A percentile compares a stretch with the other conserved stretches of the same genome.
These are phyloP conservation scores for Aptenodytes forsteri DNA, from an alignment of 2,113 vertebrate species.

Conservation along the genomic window DNA sequence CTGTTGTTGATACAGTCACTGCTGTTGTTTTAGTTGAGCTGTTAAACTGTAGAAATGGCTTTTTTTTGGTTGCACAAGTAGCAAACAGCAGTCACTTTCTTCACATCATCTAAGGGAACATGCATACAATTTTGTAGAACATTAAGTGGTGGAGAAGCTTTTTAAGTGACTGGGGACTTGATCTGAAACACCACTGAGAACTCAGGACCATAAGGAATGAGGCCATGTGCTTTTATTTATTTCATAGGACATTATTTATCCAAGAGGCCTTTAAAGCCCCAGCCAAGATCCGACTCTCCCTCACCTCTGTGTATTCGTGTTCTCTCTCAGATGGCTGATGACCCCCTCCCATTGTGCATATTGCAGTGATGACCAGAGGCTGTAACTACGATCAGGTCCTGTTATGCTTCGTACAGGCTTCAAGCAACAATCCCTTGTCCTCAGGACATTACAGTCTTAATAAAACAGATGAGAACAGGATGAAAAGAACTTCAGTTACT, in stretches of 20 bases:
- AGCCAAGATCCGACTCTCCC: neutral
- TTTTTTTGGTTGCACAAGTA: neutral
- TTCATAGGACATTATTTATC: neutral
- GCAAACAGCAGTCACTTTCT: neutral
- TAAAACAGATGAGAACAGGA: neutral
- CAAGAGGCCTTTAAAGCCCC: neutral
- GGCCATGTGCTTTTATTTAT: neutral
- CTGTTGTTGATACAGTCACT: neutral
- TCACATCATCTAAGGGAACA: neutral
- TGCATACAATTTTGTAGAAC: accelerated
- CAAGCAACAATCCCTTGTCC: neutral
- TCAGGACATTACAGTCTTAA: neutral
- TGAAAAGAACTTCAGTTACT: neutral
- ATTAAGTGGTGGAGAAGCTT: neutral
- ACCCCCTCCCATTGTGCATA: accelerated
- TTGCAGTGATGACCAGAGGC: neutral
- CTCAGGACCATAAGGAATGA: neutral
- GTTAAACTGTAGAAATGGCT: neutral
- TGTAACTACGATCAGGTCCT: neutral
- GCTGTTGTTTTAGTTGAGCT: neutral
- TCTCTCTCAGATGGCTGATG: neutral
- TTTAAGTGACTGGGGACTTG: neutral
- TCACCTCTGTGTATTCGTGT: accelerated
- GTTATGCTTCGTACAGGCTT: neutral
- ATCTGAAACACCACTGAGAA: neutral